Percentiles rank a stretch among this genome's conserved stretches.
phyloP scores from a whole-genome alignment of 2,797 vertebrate genomes.

The Borostomias antarcticus region DNA sequence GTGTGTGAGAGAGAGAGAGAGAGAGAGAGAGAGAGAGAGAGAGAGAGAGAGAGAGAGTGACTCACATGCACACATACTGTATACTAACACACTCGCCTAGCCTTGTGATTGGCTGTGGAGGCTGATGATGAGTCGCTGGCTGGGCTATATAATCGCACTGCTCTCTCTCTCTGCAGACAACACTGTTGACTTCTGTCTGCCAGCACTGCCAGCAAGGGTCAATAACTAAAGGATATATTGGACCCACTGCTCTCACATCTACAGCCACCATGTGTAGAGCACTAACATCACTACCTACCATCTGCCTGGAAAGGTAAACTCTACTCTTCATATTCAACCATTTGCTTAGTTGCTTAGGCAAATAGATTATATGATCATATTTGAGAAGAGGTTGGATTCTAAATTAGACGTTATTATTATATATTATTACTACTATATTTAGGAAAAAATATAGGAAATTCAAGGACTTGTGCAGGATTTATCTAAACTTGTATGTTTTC shows the following conservation, averaged over 20 bases:
- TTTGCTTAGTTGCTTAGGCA: constrained; percentile 60
- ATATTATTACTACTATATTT: neutral
- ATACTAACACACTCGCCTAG: neutral
- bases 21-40: neutral
- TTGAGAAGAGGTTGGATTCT: constrained; percentile 20
- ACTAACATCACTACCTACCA: constrained; percentile 78
- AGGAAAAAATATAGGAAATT: neutral
- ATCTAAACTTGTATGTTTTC: constrained; percentile 37
- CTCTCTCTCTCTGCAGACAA: constrained; percentile 47
- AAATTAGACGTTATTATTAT: neutral
- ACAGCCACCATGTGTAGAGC: constrained; percentile 83
- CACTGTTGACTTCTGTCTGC: constrained; percentile 43
- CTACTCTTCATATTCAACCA: neutral
- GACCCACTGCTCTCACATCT: constrained; percentile 29
- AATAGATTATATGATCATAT: constrained; percentile 31
- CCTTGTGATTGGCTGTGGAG: constrained; percentile 63
- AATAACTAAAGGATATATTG: constrained; percentile 46
- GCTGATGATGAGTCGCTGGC: constrained; percentile 55
- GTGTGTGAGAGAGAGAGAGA: neutral
- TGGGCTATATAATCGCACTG: constrained; percentile 66
- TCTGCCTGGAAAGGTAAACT: constrained; percentile 89
- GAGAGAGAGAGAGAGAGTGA: neutral
- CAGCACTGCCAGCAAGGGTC: constrained; percentile 9
- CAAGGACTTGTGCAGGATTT: neutral
- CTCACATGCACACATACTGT: constrained; percentile 6